A percentile compares a stretch with the other conserved stretches of the same genome.
phyloP scores from a whole-genome alignment of 2,888 invertebrate genomes.

The Tigriopus californicus region DNA sequence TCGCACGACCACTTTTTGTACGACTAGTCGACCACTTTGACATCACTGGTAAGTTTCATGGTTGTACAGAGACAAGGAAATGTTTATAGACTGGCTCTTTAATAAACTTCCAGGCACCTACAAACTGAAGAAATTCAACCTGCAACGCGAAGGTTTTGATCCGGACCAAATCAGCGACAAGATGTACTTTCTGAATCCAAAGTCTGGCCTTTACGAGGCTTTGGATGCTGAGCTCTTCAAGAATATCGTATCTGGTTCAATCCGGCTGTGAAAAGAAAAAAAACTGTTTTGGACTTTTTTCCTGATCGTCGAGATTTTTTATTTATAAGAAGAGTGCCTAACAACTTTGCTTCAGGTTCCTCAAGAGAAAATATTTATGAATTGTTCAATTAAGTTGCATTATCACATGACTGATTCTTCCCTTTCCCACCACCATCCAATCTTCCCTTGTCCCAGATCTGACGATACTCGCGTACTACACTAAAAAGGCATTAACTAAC shows the following conservation, averaged over 20 bases:
- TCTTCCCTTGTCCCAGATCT: too few relatives aligned
- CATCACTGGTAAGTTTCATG: slow-evolving; percentile 49
- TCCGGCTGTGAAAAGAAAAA: slow-evolving; percentile 40
- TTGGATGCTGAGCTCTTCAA: slow-evolving; percentile 51
- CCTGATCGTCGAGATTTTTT: too few relatives aligned
- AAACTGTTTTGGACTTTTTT: too few relatives aligned
- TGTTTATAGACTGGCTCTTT: neutral
- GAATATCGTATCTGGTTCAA: slow-evolving; percentile 50
- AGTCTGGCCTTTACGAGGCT: slow-evolving; percentile 45
- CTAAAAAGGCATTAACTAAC: too few relatives aligned
- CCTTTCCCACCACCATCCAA: too few relatives aligned
- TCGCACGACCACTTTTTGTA: slow-evolving; percentile 74
- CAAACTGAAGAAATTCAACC: slow-evolving; percentile 72
- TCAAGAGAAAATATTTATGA: too few relatives aligned
- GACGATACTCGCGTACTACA: too few relatives aligned
- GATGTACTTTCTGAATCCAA: slow-evolving; percentile 50
- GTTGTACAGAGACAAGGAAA: neutral
- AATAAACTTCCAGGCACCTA: slow-evolving; percentile 64
- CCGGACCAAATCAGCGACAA: slow-evolving; percentile 40
- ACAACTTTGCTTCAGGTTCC: too few relatives aligned
- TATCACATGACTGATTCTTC: too few relatives aligned
- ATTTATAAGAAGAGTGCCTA: too few relatives aligned
- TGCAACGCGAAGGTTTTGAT: slow-evolving; percentile 68
- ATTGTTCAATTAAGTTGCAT: too few relatives aligned
- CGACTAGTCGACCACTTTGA: slow-evolving; percentile 57